Percentiles rank a stretch among this genome's conserved stretches.
These are phyloP conservation scores for Chalcosyrphus nemorum DNA, from an alignment of 2,888 invertebrate species.

Conservation along the genomic window DNA sequence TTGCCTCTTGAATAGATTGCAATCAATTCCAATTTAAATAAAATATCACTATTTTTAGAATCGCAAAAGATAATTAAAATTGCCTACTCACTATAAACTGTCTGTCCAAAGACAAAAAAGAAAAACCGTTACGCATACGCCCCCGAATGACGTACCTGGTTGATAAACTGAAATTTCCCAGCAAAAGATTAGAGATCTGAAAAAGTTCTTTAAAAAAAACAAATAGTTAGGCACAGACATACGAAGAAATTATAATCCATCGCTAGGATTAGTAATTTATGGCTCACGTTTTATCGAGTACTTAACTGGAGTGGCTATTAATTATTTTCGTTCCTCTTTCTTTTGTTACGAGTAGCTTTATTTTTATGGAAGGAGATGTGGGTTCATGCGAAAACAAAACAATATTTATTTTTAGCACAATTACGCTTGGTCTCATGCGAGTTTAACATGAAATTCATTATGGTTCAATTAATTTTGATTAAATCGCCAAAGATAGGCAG, in stretches of 20 bases:
- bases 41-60: not conserved
- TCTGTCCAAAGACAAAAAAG: not conserved
- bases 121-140: conserved; percentile 27
- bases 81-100: not conserved
- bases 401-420: not conserved
- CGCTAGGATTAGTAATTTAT: not conserved
- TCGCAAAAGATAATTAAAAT: not conserved
- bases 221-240: too few species aligned
- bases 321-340: not conserved
- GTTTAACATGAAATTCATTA: not conserved
- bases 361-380: not conserved
- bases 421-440: not conserved
- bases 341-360: too few species aligned
- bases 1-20: not conserved
- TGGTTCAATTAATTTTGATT: not conserved
- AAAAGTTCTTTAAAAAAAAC: not conserved
- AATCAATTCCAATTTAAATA: not conserved
- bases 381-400: not conserved
- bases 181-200: not conserved
- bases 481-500: not conserved
- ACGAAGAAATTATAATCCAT: conserved; percentile 10
- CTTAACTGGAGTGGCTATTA: conserved; percentile 10
- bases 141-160: conserved; percentile 7
- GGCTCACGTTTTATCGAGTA: not conserved
- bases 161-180: not conserved